Conservation (phyloP, 53 echinoderm and acorn worm species). For the Paelopatides confundens region DNA sequence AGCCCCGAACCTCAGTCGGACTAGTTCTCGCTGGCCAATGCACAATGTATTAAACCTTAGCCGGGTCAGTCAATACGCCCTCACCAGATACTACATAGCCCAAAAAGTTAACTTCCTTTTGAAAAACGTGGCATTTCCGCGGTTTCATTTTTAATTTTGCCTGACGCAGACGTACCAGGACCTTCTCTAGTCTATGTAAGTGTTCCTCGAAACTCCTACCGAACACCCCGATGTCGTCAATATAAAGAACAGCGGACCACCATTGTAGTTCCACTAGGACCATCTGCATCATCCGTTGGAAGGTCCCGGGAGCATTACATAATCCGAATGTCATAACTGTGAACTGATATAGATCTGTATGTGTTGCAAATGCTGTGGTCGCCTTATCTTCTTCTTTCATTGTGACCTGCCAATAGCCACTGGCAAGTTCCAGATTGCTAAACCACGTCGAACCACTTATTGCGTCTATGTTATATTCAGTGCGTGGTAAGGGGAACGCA, state of each 20-base stretch:
- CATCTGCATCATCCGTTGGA: constrained; percentile 26
- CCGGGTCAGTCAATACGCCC: constrained; percentile 18
- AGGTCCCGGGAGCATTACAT: constrained; percentile 24
- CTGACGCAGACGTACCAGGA: neutral
- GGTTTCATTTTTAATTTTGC: neutral
- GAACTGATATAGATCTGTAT: neutral
- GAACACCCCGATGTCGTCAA: constrained; percentile 28
- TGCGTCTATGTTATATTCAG: neutral
- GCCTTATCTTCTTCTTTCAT: neutral
- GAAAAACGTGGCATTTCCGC: constrained; percentile 20
- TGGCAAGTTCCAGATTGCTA: neutral
- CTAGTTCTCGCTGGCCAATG: neutral
- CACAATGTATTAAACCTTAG: neutral
- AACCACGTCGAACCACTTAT: neutral
- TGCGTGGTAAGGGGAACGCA: neutral
- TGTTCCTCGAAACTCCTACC: constrained; percentile 4
- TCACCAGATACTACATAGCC: constrained; percentile 29
- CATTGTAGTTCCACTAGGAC: constrained; percentile 14
- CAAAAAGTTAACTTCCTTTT: neutral
- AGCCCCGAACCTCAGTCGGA: neutral
- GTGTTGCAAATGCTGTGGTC: neutral
- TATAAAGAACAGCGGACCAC: neutral
- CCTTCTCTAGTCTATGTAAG: neutral
- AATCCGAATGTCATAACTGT: constrained; percentile 29
- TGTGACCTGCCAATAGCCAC: neutral